Conservation (phyloP, 2,888 invertebrate species). For the Lamproptera curius region DNA sequence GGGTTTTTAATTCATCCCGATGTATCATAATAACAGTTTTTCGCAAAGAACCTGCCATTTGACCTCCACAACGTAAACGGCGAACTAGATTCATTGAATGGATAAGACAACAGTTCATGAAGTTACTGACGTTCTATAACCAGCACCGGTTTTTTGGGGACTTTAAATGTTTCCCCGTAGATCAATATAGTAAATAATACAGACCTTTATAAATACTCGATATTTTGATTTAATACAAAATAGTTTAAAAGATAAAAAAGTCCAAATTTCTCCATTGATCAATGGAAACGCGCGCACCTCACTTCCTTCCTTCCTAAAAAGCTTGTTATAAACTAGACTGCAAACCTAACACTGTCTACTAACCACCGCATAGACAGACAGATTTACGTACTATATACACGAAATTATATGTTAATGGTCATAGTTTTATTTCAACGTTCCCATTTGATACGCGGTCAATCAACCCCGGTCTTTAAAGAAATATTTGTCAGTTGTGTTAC, state of each 20-base stretch:
- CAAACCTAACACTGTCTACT: not conserved
- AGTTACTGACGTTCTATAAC: too few species aligned
- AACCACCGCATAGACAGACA: not conserved
- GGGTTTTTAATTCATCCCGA: too few species aligned
- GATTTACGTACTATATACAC: not conserved
- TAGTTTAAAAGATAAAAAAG: not conserved
- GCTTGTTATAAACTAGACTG: not conserved
- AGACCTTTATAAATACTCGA: too few species aligned
- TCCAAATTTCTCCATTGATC: not conserved
- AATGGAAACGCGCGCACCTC: constrained; percentile 6
- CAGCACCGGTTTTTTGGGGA: too few species aligned
- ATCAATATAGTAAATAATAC: too few species aligned
- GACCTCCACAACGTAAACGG: too few species aligned
- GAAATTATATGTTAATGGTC: not conserved
- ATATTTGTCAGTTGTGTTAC: constrained; percentile 7
- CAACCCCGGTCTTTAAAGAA: constrained; percentile 1
- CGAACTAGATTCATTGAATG: too few species aligned
- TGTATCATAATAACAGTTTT: too few species aligned
- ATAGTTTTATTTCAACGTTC: constrained; percentile 2
- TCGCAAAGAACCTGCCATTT: too few species aligned
- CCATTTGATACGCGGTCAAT: constrained; percentile 16
- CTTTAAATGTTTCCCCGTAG: too few species aligned
- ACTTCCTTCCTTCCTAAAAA: constrained; percentile 11
- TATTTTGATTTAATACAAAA: not conserved
- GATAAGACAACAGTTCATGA: too few species aligned